These are phyloP conservation scores for Amblyteles armatorius DNA, from an alignment of 2,888 invertebrate species.

Conservation along the genomic window DNA sequence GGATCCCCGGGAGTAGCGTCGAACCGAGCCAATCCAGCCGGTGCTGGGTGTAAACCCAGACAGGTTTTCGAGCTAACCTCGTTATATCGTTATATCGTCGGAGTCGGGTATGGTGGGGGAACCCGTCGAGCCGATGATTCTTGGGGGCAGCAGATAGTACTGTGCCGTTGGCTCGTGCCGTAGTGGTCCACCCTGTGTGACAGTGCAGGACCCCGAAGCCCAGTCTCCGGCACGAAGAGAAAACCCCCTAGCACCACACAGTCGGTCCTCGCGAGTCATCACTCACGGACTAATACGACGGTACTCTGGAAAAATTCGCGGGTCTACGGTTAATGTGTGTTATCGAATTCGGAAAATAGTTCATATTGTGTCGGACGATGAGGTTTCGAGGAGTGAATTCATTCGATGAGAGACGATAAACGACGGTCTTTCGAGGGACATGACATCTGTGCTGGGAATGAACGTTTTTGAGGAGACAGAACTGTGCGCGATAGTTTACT, in stretches of 20 bases:
- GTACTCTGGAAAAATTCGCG: slow-evolving; percentile 23
- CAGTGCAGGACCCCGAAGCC: slow-evolving; percentile 74
- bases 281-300: slow-evolving; percentile 50
- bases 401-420: slow-evolving; percentile 16
- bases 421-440: slow-evolving; percentile 17
- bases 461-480: not conserved
- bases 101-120: slow-evolving; percentile 76
- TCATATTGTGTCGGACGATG: not conserved
- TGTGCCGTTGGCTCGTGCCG: slow-evolving; percentile 84
- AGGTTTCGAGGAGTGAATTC: slow-evolving; percentile 29
- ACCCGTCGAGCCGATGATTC: slow-evolving; percentile 77
- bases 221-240: slow-evolving; percentile 59
- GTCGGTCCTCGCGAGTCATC: slow-evolving; percentile 63
- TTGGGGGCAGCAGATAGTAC: slow-evolving; percentile 82
- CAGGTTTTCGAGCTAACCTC: slow-evolving; percentile 75
- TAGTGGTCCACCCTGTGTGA: slow-evolving; percentile 78
- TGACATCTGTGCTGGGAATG: slow-evolving; percentile 29
- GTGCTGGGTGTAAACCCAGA: slow-evolving; percentile 79
- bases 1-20: slow-evolving; percentile 69
- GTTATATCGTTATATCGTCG: slow-evolving; percentile 61
- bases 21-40: slow-evolving; percentile 76
- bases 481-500: slow-evolving; percentile 19
- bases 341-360: not conserved
- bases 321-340: slow-evolving; percentile 20
- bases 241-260: slow-evolving; percentile 45